phyloP scores from a whole-genome alignment of 1,140 invertebrate genomes.

The Philopotamus ludificatus region DNA sequence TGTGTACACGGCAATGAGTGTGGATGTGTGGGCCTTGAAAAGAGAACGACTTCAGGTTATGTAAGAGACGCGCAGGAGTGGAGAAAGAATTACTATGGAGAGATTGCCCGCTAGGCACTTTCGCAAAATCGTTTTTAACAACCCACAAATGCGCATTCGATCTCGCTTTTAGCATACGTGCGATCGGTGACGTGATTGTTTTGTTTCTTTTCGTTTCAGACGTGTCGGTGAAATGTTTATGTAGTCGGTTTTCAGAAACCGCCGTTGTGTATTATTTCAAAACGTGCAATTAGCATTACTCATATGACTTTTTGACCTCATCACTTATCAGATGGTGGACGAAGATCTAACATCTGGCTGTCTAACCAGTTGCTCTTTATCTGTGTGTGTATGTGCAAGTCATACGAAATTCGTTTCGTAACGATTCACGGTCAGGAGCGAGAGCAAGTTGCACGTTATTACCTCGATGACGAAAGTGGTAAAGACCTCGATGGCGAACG shows the following conservation, averaged over 20 bases:
- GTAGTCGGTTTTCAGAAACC: too few relatives aligned
- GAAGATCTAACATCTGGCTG: background rate
- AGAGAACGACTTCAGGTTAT: background rate
- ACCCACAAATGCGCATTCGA: too few relatives aligned
- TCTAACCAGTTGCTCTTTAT: background rate
- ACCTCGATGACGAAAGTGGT: constrained; percentile 38
- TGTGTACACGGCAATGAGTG: too few relatives aligned
- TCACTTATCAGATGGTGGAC: background rate
- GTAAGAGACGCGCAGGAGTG: background rate
- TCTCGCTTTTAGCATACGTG: too few relatives aligned
- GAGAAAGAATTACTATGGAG: too few relatives aligned
- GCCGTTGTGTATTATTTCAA: too few relatives aligned
- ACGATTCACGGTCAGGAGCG: constrained; percentile 41
- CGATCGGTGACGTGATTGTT: too few relatives aligned
- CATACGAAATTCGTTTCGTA: constrained; percentile 27
- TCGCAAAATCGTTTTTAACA: too few relatives aligned
- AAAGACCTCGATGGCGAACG: constrained; percentile 35
- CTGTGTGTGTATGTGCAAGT: background rate
- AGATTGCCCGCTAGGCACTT: too few relatives aligned
- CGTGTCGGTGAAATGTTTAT: too few relatives aligned
- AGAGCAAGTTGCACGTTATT: constrained; percentile 11
- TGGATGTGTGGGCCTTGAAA: background rate
- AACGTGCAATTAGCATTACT: too few relatives aligned
- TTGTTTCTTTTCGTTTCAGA: too few relatives aligned
- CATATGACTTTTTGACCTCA: background rate